Evolutionary conservation across 2,888 invertebrate genomes (phyloP).

Genomic region (Asteroscopus sphinx): DNA sequence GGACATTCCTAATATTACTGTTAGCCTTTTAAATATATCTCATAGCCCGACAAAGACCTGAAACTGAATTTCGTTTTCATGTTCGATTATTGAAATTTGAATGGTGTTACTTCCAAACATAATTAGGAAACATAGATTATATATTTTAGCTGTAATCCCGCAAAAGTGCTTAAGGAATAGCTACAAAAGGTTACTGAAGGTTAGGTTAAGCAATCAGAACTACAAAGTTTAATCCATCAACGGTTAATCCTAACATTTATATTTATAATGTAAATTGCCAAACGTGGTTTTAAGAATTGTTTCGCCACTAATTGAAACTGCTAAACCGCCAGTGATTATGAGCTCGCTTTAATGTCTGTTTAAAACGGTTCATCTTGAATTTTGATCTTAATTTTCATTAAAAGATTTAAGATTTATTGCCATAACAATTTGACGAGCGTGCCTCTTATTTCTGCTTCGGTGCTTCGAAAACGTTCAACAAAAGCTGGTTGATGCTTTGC

Average conservation of each 20-base stretch:
- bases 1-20: conserved; percentile 17
- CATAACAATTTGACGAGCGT: conserved; percentile 28
- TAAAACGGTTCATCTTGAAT: not conserved
- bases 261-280: conserved; percentile 20
- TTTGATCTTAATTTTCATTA: conserved; percentile 19
- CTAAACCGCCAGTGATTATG: conserved; percentile 10
- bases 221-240: conserved; percentile 23
- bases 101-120: too few species aligned
- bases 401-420: conserved; percentile 30
- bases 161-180: too few species aligned
- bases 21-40: conserved; percentile 6
- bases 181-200: not conserved
- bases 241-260: conserved; percentile 24
- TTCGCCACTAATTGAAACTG: conserved; percentile 10
- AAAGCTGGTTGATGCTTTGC: conserved; percentile 24
- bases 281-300: conserved; percentile 10
- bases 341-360: conserved; percentile 2
- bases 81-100: too few species aligned
- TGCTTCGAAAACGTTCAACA: conserved; percentile 32
- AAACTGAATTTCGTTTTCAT: too few species aligned
- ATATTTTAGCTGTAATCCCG: too few species aligned
- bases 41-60: not conserved
- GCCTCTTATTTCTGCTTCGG: conserved; percentile 32
- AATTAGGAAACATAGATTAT: too few species aligned
- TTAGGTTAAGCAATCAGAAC: not conserved